Evolutionary conservation across 1,140 invertebrate genomes (phyloP).

Genomic region (Sipha flava): DNA sequence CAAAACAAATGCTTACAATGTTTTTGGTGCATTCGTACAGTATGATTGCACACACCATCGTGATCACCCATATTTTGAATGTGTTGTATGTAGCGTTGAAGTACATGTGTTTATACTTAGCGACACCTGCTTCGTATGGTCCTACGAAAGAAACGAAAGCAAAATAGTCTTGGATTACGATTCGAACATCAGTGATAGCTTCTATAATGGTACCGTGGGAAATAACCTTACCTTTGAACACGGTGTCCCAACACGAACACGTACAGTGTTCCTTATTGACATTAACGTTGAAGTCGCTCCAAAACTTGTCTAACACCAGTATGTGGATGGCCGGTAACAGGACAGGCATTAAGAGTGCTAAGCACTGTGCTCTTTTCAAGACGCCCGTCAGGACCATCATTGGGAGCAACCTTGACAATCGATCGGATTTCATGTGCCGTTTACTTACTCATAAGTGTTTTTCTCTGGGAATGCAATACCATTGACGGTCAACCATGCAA

Average conservation of each 20-base stretch:
- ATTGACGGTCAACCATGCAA: too few species aligned
- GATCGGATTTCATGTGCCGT: too few species aligned
- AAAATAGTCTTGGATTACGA: not conserved
- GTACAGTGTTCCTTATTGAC: conserved; percentile 36
- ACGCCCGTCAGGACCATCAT: not conserved
- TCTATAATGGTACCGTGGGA: not conserved
- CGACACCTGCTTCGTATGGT: conserved; percentile 64
- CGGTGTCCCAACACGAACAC: conserved; percentile 39
- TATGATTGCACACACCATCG: conserved; percentile 56
- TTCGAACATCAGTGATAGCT: too few species aligned
- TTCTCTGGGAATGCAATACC: too few species aligned
- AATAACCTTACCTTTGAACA: conserved; percentile 36
- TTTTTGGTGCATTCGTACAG: conserved; percentile 65
- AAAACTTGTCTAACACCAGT: conserved; percentile 36
- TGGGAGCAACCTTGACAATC: too few species aligned
- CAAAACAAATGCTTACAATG: conserved; percentile 51
- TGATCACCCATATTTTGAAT: conserved; percentile 66
- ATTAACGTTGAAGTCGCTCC: conserved; percentile 33
- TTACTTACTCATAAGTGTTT: too few species aligned
- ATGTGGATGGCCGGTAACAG: conserved; percentile 37
- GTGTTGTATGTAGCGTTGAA: conserved; percentile 69
- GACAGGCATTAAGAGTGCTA: conserved; percentile 32
- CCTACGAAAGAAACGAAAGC: conserved; percentile 46
- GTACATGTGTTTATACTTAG: conserved; percentile 72
- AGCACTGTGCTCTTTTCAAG: not conserved